Evolutionary conservation across 1,140 invertebrate species (phyloP), one percentile per base, ranked within the genome.

Genomic region (Ptiloglossa arizonensis): DNA sequence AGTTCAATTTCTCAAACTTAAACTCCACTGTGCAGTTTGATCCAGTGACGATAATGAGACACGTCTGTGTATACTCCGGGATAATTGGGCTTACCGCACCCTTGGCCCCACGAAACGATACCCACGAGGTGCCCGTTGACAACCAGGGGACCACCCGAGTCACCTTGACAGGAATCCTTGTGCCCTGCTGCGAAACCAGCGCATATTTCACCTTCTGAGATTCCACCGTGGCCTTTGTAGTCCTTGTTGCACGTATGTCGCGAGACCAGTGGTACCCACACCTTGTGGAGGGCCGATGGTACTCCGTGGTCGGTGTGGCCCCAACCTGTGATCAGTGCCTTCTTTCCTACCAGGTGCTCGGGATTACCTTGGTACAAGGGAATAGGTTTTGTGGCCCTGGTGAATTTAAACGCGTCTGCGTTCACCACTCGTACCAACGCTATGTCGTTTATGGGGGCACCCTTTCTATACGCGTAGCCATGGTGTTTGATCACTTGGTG

Each of bases 161-260:
- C 93, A 5, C 93, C 95, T 86, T 95, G 95, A 82, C 96, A 96
- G 5, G 96, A 93, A 86, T 96, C 96, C 84, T 94, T 95, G 35
- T 95, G 95, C 9, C 95, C 95, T 46, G 94, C 89, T 0, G 88
- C 86, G 79, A 93, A 93, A 5, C 95, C 96, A 46, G 96, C 96
- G 89, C 96, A 97, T 35, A 97, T 89, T 94, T 96, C 96, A 13
- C 94, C 94, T 13, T 93, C 88, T 1, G 95, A 94, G n/a, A 97
- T 93, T 4, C 89, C 86, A 2, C 87, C 89, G 52, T 81, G 87
- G 2, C 2, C 19, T 9, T 17, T 13, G 64, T 93, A 93, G 0
- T 89, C 89, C 5, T 78, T 24, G 9, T 56, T 71, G 82, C 93
- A 94, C 5, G 67, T 13, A 0, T 54, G 41, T 38, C 89, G 89